Conservation (phyloP, 2,888 invertebrate genomes). For the Himalopsyche japonica region DNA sequence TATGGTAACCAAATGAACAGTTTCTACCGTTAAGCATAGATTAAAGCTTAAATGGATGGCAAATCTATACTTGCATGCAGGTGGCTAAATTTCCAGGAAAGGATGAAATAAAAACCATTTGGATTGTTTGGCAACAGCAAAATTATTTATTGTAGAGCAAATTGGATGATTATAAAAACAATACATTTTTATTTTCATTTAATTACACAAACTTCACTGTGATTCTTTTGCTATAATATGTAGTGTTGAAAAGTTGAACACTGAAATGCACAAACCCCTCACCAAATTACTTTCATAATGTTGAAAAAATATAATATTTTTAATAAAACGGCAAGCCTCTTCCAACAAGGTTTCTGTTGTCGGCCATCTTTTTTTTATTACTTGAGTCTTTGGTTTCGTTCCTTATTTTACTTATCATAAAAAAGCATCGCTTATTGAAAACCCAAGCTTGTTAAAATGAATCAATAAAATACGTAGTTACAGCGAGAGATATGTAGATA, state of each 20-base stretch:
- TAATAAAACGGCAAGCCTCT: too few relatives aligned
- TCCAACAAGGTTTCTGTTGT: too few relatives aligned
- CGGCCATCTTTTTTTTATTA: too few relatives aligned
- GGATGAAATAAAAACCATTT: slow-evolving; percentile 1
- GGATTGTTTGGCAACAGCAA: slow-evolving; percentile 34
- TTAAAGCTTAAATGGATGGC: too few relatives aligned
- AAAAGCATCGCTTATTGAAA: too few relatives aligned
- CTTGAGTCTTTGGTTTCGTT: too few relatives aligned
- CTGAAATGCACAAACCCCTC: not conserved
- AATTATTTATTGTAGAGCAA: slow-evolving; percentile 32
- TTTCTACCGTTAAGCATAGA: too few relatives aligned
- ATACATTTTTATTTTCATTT: not conserved
- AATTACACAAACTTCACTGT: not conserved
- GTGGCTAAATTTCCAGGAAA: not conserved
- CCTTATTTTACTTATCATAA: too few relatives aligned
- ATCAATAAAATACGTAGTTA: not conserved
- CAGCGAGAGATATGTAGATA: not conserved
- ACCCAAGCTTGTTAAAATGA: not conserved
- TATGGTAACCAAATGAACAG: too few relatives aligned
- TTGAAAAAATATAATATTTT: not conserved
- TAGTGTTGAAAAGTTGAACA: not conserved
- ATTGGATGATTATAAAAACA: slow-evolving; percentile 28
- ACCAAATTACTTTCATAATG: not conserved
- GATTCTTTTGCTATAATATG: not conserved
- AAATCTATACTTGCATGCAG: too few relatives aligned